Conservation (phyloP, 2,888 invertebrate species). For the Pyrocoelia pectoralis region DNA sequence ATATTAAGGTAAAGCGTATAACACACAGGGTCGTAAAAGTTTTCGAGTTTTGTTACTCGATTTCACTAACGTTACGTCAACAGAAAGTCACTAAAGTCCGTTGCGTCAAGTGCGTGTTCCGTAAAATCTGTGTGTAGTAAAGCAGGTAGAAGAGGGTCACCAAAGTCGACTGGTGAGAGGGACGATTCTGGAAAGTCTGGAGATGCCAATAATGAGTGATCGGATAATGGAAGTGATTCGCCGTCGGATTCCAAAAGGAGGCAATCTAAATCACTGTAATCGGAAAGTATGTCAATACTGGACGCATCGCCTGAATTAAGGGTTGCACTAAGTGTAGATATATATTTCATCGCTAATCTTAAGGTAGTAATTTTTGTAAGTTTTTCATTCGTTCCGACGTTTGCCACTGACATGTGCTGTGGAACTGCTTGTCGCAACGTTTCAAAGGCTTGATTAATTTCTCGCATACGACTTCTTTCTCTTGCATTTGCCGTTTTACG, state of each 20-base stretch:
- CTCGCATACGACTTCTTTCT: slow-evolving; percentile 86
- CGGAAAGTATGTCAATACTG: slow-evolving; percentile 36
- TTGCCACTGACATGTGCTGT: slow-evolving; percentile 57
- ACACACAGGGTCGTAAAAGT: neutral
- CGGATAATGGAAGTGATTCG: slow-evolving; percentile 65
- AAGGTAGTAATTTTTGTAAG: slow-evolving; percentile 90
- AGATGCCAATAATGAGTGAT: slow-evolving; percentile 63
- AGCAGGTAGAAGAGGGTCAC: slow-evolving; percentile 54
- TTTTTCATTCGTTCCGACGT: slow-evolving; percentile 73
- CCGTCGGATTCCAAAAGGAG: slow-evolving; percentile 68
- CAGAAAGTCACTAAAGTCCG: slow-evolving; percentile 57
- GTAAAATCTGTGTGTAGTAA: slow-evolving; percentile 56
- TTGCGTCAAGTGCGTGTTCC: slow-evolving; percentile 53
- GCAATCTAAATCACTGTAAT: slow-evolving; percentile 58
- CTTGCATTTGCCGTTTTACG: slow-evolving; percentile 90
- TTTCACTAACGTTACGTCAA: slow-evolving; percentile 50
- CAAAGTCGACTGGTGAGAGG: slow-evolving; percentile 66
- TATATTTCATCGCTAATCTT: slow-evolving; percentile 87
- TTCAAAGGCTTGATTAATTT: slow-evolving; percentile 91
- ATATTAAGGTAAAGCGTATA: neutral
- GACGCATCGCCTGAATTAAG: slow-evolving; percentile 52
- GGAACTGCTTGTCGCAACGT: slow-evolving; percentile 81
- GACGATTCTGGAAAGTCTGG: slow-evolving; percentile 63
- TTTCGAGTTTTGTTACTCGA: slow-evolving; percentile 28
- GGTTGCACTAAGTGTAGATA: slow-evolving; percentile 75